A percentile compares a stretch with the other conserved stretches of the same genome.
These are phyloP conservation scores for Tenthredo distinguenda DNA, from an alignment of 2,888 invertebrate species.

Conservation along the genomic window DNA sequence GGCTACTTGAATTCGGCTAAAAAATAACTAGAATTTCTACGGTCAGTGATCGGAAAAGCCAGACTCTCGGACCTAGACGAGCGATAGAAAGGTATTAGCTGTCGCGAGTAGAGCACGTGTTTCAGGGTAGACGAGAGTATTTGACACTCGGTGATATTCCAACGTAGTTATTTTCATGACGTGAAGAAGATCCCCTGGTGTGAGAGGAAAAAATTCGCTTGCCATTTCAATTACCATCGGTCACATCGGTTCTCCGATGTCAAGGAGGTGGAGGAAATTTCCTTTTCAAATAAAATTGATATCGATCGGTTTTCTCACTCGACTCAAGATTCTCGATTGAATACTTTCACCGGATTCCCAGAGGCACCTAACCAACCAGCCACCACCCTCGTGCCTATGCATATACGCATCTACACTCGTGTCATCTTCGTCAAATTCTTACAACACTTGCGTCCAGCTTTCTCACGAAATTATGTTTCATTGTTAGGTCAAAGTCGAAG, in stretches of 20 bases:
- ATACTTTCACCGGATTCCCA: slow-evolving; percentile 31
- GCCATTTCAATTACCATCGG: slow-evolving; percentile 49
- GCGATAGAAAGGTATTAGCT: neutral
- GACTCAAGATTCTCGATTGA: slow-evolving; percentile 41
- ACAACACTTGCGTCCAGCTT: neutral
- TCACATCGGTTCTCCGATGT: slow-evolving; percentile 38
- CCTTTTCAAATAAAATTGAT: slow-evolving; percentile 45
- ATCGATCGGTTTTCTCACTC: slow-evolving; percentile 18
- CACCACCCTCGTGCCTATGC: neutral
- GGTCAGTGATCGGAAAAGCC: neutral
- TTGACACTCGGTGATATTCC: neutral
- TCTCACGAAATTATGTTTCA: neutral
- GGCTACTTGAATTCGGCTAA: neutral
- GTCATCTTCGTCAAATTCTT: neutral
- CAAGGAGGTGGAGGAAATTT: neutral
- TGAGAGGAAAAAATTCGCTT: neutral
- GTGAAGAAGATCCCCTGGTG: neutral
- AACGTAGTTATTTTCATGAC: neutral
- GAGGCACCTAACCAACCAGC: neutral
- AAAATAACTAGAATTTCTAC: neutral
- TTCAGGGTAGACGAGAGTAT: neutral
- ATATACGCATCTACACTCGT: neutral
- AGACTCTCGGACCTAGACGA: neutral
- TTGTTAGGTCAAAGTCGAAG: neutral
- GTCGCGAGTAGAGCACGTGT: neutral